Conservation (phyloP, 2,113 vertebrate species). For the Asarcornis scutulata region DNA sequence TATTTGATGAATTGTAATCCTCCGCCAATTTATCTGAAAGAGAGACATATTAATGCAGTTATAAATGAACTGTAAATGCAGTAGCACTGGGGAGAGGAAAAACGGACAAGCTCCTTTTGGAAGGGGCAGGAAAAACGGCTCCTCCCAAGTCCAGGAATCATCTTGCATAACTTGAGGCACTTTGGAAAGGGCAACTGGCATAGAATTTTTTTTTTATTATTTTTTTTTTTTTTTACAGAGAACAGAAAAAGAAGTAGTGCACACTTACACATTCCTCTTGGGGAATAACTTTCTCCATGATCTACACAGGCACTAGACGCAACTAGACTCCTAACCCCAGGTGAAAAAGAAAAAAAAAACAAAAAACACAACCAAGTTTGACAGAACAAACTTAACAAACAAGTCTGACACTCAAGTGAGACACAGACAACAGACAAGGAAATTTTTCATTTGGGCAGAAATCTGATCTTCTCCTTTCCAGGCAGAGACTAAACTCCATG, state of each 20-base stretch:
- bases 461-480: neutral
- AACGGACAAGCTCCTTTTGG: neutral
- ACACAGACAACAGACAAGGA: neutral
- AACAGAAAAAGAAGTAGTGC: neutral
- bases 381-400: neutral
- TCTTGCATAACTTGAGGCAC: neutral
- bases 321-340: neutral
- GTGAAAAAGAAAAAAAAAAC: no score
- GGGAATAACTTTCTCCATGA: neutral
- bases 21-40: constrained; percentile 91
- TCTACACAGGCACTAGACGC: neutral
- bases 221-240: neutral
- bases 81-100: neutral
- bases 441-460: neutral
- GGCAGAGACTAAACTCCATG: neutral
- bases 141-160: neutral
- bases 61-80: neutral
- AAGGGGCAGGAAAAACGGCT: neutral
- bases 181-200: neutral
- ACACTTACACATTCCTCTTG: neutral
- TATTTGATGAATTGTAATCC: constrained; percentile 86
- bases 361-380: no score
- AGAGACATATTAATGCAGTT: neutral
- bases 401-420: neutral
- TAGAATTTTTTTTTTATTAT: neutral